Conservation (phyloP, 2,113 vertebrate species). For the Rhinolophus sinicus region DNA sequence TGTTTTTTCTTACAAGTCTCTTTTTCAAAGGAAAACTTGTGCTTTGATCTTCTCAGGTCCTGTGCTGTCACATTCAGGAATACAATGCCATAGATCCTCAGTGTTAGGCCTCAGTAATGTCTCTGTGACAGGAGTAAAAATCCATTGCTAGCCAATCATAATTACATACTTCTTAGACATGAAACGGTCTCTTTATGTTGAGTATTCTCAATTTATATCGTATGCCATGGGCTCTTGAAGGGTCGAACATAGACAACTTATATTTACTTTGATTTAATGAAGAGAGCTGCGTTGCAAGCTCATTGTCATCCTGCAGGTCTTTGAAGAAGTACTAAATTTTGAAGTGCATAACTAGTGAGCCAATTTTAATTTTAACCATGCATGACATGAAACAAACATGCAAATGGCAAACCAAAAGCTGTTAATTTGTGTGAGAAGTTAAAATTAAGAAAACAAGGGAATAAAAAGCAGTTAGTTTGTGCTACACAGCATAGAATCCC, state of each 20-base stretch:
- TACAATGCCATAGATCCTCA: not conserved
- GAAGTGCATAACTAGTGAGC: conserved; percentile 37
- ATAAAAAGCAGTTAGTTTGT: conserved; percentile 67
- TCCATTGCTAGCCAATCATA: conserved; percentile 26
- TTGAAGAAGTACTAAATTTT: conserved; percentile 67
- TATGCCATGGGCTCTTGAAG: conserved; percentile 48
- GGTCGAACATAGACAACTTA: conserved; percentile 23
- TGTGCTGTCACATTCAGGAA: conserved; percentile 29
- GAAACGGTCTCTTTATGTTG: conserved; percentile 20
- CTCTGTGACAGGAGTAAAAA: conserved; percentile 44
- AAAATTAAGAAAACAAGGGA: conserved; percentile 66
- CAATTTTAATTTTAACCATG: conserved; percentile 76
- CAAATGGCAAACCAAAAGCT: conserved; percentile 38
- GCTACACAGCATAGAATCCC: conserved; percentile 32
- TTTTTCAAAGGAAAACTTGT: conserved; percentile 51
- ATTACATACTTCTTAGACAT: conserved; percentile 52
- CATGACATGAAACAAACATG: conserved; percentile 45
- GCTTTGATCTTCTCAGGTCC: not conserved
- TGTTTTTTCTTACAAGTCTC: conserved; percentile 46
- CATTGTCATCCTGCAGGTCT: conserved; percentile 44
- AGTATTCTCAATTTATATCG: conserved; percentile 69
- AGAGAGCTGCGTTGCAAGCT: conserved; percentile 62
- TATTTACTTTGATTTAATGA: conserved; percentile 75
- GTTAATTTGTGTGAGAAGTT: conserved; percentile 58
- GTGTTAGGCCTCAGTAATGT: not conserved